Evolutionary conservation across 2,113 vertebrate genomes (phyloP), one percentile per base, ranked within the genome.

Genomic region (Ondatra zibethicus): DNA sequence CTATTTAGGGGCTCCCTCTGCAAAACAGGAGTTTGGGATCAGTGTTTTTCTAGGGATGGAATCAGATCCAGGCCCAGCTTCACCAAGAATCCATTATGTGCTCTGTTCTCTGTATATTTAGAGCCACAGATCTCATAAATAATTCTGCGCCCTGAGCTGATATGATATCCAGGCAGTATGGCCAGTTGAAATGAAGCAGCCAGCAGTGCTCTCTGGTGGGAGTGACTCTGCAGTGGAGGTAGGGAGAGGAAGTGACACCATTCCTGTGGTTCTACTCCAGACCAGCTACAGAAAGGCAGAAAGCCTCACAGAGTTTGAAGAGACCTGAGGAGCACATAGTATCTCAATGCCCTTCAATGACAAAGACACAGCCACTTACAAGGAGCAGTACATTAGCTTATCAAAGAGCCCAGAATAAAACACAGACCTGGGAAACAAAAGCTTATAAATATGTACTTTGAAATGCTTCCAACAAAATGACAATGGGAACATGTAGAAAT

Each of bases 231-330:
- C 8, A 25, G 7, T 11, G 0, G 11, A 25, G 25, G 33, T 3
- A 11, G 23, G 47, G 6, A 6, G 65, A 68, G 75, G 73, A 87
- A 72, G 47, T 65, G 77, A 89, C 13, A 6, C 14, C 29, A 33
- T 91, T 94, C 81, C 86, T 78, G 17, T 39, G 45, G 42, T n/a
- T 84, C 12, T 23, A 31, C 13, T 66, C 68, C 63, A 92, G 70
- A 50, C 68, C 82, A 36, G 29, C 14, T 27, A 70, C 17, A 87
- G 12, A 7, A 2, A 0, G 5, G 17, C 65, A 2, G 5, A 3
- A 19, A 50, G 21, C 5, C 3, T 80, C 50, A 0, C 0, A 8
- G 6, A 19, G 36, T 63, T 27, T 45, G 14, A 0, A 5, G 47
- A 70, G 33, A 92, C 5, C 3, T 5, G 5, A 16, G 82, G 13